Evolutionary conservation across 2,797 vertebrate genomes (phyloP), one percentile per base, ranked within the genome.

Genomic region (Lacerta agilis): DNA sequence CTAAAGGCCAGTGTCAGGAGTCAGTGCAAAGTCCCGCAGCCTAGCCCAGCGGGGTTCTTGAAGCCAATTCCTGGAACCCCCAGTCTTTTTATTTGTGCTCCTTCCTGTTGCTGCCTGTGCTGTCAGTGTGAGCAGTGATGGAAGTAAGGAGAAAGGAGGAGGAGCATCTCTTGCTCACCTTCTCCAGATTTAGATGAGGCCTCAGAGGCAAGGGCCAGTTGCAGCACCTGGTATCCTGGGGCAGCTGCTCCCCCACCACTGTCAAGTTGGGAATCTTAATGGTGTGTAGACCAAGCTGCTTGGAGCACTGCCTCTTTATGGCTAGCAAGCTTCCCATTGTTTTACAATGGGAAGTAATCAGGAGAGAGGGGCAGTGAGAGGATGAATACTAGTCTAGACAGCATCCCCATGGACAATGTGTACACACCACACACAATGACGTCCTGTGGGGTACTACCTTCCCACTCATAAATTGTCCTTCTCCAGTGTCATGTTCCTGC

Each of bases 221-320:
- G 17, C 58, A 61, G 58, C 58, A 23, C 17, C 18, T 61, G 58
- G 58, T 61, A 61, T 61, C 58, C 18, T 61, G 17, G 58, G 58
- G 18, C 20, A 61, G 69, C 29, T n/a, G 29, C 10, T n/a, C n/a
- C n/a, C n/a, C n/a, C n/a, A n/a, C 38, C 4, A 41, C 38, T 49
- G n/a, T 49, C 66, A 67, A 27, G 7, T 2, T 67, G 66, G 25
- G 66, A 67, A 67, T 27, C 9, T 71, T 13, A 71, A 71, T 11
- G 11, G n/a, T 33, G 29, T 27, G 69, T 13, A 33, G 69, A 33
- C 11, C 10, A 29, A 13, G n/a, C n/a, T 71, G 69, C 5, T 33
- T 33, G 69, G 11, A 33, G 9, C 8, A 1, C 25, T 3, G 15
- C 18, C 23, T 10, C 1, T 0, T 27, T 55, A 1, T 0, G 0